Evolutionary conservation across 2,797 vertebrate genomes (phyloP), one percentile per base, ranked within the genome.

Genomic region (Liparis tanakae): DNA sequence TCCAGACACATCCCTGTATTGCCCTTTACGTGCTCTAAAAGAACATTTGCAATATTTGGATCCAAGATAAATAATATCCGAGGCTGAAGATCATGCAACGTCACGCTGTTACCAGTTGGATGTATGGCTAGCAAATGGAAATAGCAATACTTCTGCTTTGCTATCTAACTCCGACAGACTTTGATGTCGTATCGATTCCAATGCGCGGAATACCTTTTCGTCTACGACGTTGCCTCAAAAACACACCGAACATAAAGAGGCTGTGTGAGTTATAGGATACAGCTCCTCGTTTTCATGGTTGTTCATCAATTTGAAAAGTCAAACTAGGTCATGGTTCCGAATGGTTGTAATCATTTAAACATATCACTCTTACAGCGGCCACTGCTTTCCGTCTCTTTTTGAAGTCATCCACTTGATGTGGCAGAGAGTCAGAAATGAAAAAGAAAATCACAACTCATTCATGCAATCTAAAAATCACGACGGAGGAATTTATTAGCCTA

Each of bases 71-170:
- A 78, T 64, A n/a, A 70, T 69, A 74, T 51, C 46, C 20, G 44
- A 56, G 69, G 56, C 68, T 13, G 61, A 17, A 56, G 18, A 76
- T 62, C 36, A 22, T 50, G 56, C 43, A 65, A 58, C n/a, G 8
- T 72, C 74, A 75, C 5, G 1, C 70, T 71, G 53, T 70, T 65
- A 25, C 76, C 44, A 41, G 36, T 54, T 48, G 48, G 65, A 83
- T 10, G 13, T 62, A 63, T 67, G 30, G 55, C 37, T 17, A 13
- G n/a, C 7, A 79, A 76, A 66, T 81, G 58, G 62, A 85, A 81
- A 76, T 4, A 60, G 53, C 10, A 82, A 82, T 76, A 50, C 65
- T 71, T 84, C 78, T 62, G 36, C 46, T 82, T 81, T 75, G 83
- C 79, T 77, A 65, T 74, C 70, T 30, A 18, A 62, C 74, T 71